Base-by-base conservation (phyloP, 2,113 vertebrate species). In the Cynoglossus semilaevis region DNA sequence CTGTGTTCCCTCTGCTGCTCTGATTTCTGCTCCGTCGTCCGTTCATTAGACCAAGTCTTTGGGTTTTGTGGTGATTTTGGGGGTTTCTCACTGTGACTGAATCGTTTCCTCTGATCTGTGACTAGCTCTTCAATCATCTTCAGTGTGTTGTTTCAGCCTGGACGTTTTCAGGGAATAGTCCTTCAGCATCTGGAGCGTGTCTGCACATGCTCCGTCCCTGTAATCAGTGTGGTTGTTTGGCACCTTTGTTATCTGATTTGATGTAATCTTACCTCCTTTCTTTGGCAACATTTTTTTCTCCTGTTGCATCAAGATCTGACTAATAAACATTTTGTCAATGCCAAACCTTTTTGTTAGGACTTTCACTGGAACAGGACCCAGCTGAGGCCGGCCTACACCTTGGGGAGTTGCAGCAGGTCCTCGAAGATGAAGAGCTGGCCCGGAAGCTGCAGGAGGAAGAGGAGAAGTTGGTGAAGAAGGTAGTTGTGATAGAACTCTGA, bases 371-470 rank as follows among this genome's bases (percentile, higher is more conserved):
- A 13, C 37, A 45, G 44, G 63, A 77, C 15, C 34, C 8, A 0
- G 73, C 38, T 4, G 68, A 80, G 50, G 57, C 69, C 0, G 63
- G 80, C 11, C 72, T 91, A 36, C 71, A 88, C 11, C 64, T 90
- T 51, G 76, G 79, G 5, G 74, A 78, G 16, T 74, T 88, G 63
- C 72, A 84, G 42, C 90, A 91, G 66, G 88, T 93, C n/a, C 68
- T 87, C 7, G 42, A 61, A 62, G 90, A 92, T 54, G 89, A 91
- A 51, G 89, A 91, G 18, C 47, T 90, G 22, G 88, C 91, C 29
- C 70, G 71, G 4, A 76, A 64, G 51, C 72, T 91, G 38, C 90
- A 92, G 52, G 78, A 85, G 35, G 89, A 91, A 42, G 85, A 89
- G 42, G 74, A 84, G 22, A 72, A 40, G n/a, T 46, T 72, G 17